phyloP scores from a whole-genome alignment of 2,113 vertebrate genomes.

The Anhinga anhinga region DNA sequence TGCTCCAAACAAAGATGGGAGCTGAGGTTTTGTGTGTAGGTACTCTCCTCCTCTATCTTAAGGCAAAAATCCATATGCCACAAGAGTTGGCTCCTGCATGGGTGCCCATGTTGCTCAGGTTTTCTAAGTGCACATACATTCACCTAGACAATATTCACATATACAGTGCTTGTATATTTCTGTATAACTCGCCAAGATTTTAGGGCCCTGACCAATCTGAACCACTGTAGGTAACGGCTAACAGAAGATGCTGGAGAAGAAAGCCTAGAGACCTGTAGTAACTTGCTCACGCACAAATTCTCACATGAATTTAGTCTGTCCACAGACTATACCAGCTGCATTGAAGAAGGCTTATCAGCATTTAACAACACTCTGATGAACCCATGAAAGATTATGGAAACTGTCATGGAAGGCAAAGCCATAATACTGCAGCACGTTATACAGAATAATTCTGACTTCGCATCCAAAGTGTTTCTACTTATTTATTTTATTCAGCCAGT shows the following conservation, averaged over 20 bases:
- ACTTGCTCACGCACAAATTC: neutral
- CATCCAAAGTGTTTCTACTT: neutral
- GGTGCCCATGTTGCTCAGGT: neutral
- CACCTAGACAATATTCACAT: neutral
- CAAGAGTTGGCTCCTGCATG: rapidly evolving
- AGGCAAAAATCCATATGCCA: neutral
- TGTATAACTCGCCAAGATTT: neutral
- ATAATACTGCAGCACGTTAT: neutral
- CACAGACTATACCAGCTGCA: neutral
- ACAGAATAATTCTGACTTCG: neutral
- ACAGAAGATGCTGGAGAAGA: neutral
- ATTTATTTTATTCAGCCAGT: neutral
- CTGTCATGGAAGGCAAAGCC: neutral
- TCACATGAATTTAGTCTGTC: neutral
- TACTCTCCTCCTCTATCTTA: neutral
- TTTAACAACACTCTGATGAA: neutral
- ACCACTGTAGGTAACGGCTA: neutral
- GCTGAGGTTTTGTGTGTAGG: neutral
- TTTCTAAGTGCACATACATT: neutral
- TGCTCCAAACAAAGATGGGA: neutral
- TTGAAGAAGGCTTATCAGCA: neutral
- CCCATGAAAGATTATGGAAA: neutral
- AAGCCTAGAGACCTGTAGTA: neutral
- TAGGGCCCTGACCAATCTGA: neutral
- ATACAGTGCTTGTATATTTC: neutral